Percentiles rank a stretch among this genome's conserved stretches.
phyloP scores from a whole-genome alignment of 2,797 vertebrate species.

The Mormyrus hasselquistii region DNA sequence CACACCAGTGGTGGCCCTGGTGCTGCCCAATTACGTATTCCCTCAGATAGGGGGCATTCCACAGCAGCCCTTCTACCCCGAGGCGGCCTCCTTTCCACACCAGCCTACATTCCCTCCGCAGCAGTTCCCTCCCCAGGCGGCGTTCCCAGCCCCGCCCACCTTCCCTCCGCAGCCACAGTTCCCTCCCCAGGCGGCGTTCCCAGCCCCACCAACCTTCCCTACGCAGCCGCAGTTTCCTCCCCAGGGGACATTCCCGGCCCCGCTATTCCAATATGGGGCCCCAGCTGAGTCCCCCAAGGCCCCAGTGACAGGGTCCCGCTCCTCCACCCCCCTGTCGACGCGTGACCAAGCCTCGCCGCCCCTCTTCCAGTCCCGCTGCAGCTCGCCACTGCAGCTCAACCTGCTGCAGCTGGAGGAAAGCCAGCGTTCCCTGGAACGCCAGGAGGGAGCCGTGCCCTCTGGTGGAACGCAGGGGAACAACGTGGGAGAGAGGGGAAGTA shows the following conservation, averaged over 20 bases:
- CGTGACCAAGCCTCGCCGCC: constrained; percentile 65
- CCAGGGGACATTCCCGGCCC: constrained; percentile 48
- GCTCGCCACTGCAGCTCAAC: constrained; percentile 85
- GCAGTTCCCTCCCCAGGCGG: constrained; percentile 32
- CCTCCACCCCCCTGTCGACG: constrained; percentile 63
- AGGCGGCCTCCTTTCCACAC: constrained; percentile 31
- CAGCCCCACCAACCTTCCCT: constrained; percentile 41
- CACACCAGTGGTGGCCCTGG: constrained; percentile 74
- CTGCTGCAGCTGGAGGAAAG: constrained; percentile 84
- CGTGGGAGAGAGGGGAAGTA: constrained; percentile 42
- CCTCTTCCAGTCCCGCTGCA: constrained; percentile 84
- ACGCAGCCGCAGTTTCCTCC: constrained; percentile 53
- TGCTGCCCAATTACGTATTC: constrained; percentile 77
- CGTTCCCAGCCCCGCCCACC: constrained; percentile 42
- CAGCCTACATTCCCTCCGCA: constrained; percentile 49
- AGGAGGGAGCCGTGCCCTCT: constrained; percentile 45
- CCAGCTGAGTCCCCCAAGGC: constrained; percentile 52
- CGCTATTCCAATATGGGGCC: constrained; percentile 53
- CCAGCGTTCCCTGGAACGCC: constrained; percentile 60
- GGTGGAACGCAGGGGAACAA: constrained; percentile 44
- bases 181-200: constrained; percentile 39
- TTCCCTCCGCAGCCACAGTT: constrained; percentile 42
- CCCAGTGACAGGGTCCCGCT: constrained; percentile 47
- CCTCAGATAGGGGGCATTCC: constrained; percentile 49
- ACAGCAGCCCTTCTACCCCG: constrained; percentile 51